Conservation (phyloP, 2,797 vertebrate genomes). For the Rhinogobio ventralis region DNA sequence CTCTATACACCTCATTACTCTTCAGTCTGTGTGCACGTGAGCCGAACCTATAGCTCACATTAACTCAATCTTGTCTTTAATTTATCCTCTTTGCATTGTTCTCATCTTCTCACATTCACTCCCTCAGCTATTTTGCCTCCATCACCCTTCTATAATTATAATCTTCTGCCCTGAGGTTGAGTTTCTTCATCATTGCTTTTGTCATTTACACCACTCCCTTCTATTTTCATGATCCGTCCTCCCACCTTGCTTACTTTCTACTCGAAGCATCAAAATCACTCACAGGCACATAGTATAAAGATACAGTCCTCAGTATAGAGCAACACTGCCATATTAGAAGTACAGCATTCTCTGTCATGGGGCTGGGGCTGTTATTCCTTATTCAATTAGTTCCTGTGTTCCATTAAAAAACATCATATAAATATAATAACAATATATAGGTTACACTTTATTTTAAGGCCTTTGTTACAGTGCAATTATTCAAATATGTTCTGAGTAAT, state of each 20-base stretch:
- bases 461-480: background rate
- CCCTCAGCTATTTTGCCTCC: conserved; percentile 2
- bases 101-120: conserved; percentile 28
- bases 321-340: background rate
- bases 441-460: background rate
- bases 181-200: conserved; percentile 42
- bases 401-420: background rate
- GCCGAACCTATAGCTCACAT: conserved; percentile 3
- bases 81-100: conserved; percentile 44
- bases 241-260: conserved; percentile 17
- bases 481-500: background rate
- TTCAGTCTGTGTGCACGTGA: conserved; percentile 27
- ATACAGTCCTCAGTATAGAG: background rate
- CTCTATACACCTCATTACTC: background rate
- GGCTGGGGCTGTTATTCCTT: background rate
- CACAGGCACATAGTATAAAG: background rate
- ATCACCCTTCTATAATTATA: conserved; percentile 19
- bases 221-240: conserved; percentile 41
- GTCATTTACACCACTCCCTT: conserved; percentile 26
- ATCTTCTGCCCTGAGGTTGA: conserved; percentile 7
- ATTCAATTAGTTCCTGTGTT: background rate
- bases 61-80: background rate
- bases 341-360: background rate
- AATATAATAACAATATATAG: background rate
- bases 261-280: background rate